A percentile compares a stretch with the other conserved stretches of the same genome.
These are phyloP conservation scores for Trematomus loennbergii DNA, from an alignment of 2,113 vertebrate genomes.

Conservation along the genomic window DNA sequence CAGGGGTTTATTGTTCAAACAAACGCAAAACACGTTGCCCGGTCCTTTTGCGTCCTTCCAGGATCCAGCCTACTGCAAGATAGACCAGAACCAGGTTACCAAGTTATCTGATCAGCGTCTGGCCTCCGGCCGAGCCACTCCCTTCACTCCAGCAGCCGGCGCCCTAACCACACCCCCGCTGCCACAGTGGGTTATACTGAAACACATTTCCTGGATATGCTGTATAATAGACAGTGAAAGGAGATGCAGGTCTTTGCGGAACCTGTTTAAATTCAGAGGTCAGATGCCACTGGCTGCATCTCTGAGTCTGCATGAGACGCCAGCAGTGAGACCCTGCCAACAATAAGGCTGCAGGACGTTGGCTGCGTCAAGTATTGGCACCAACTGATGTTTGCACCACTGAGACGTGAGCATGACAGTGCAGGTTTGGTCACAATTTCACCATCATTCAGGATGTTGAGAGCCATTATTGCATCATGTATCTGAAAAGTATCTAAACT, in stretches of 20 bases:
- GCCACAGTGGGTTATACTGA: not conserved
- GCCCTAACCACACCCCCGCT: not conserved
- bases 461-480: no score
- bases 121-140: no score
- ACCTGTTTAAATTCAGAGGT: not conserved
- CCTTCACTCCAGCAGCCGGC: no score
- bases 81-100: no score
- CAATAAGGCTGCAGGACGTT: not conserved
- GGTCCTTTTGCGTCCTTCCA: no score
- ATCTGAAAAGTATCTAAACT: no score
- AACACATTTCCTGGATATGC: not conserved
- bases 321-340: not conserved
- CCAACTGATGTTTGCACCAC: not conserved
- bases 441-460: not conserved
- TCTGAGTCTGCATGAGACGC: not conserved
- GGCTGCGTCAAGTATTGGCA: not conserved
- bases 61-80: no score
- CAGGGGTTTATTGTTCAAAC: no score
- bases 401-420: not conserved
- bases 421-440: not conserved
- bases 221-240: not conserved
- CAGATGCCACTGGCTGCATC: not conserved
- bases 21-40: no score
- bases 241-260: not conserved
- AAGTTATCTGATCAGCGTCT: no score